Evolutionary conservation across 2,888 invertebrate genomes (phyloP).

Genomic region (Vanessa cardui): DNA sequence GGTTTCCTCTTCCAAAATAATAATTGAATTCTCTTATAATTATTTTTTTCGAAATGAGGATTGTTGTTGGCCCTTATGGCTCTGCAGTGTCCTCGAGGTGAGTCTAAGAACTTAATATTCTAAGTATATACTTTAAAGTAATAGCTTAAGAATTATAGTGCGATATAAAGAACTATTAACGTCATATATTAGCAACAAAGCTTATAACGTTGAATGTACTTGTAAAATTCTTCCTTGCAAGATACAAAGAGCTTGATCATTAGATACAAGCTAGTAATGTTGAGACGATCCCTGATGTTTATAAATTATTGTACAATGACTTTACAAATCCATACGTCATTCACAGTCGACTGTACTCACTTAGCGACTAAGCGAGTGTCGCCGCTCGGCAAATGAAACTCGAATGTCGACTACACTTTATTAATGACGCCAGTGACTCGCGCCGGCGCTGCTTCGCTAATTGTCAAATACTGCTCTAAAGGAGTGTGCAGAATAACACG

Average conservation of each 20-base stretch:
- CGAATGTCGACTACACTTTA: constrained; percentile 52
- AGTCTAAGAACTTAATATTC: too few species aligned
- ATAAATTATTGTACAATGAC: constrained; percentile 38
- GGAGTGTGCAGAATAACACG: background rate
- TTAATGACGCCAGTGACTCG: constrained; percentile 65
- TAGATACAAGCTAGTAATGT: background rate
- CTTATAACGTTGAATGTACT: background rate
- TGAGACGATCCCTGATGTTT: constrained; percentile 21
- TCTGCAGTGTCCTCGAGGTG: too few species aligned
- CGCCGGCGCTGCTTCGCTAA: constrained; percentile 50
- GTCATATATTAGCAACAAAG: background rate
- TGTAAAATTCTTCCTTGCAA: background rate
- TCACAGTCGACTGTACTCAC: constrained; percentile 30
- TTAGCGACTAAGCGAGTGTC: constrained; percentile 40
- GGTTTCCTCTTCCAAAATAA: too few species aligned
- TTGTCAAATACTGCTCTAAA: constrained; percentile 47
- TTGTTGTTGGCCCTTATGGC: background rate
- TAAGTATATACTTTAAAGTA: too few species aligned
- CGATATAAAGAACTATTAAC: too few species aligned
- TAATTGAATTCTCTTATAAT: too few species aligned
- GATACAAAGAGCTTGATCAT: background rate
- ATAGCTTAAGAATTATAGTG: too few species aligned
- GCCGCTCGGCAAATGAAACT: constrained; percentile 47
- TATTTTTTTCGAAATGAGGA: too few species aligned
- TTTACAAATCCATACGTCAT: constrained; percentile 32